These are phyloP conservation scores for Xiphophorus couchianus DNA, from an alignment of 2,113 vertebrate genomes.

Conservation along the genomic window DNA sequence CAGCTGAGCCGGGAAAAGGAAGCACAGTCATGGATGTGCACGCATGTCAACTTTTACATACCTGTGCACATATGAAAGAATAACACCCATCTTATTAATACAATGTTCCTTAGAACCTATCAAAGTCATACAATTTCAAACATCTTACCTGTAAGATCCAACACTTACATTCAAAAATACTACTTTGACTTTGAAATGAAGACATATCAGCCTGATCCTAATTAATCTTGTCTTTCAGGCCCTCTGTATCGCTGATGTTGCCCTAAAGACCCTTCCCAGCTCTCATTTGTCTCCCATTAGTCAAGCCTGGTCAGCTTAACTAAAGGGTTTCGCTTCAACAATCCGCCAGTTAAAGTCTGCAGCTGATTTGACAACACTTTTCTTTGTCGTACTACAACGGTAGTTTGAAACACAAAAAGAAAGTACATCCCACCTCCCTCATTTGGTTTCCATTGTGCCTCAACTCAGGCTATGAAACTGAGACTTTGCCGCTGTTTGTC, in stretches of 20 bases:
- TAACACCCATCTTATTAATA: no score
- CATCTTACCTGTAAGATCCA: not conserved
- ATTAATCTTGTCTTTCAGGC: not conserved
- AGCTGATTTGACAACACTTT: slow-evolving; percentile 34
- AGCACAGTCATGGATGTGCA: slow-evolving; percentile 11
- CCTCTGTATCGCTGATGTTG: not conserved
- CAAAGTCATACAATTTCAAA: not conserved
- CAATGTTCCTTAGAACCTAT: not conserved
- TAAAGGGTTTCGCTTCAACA: slow-evolving; percentile 42
- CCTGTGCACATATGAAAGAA: not conserved
- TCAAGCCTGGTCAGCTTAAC: slow-evolving; percentile 47
- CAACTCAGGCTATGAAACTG: not conserved
- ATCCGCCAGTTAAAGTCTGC: slow-evolving; percentile 36
- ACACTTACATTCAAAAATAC: no score
- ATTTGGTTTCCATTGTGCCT: slow-evolving; percentile 15
- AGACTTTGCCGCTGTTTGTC: not conserved
- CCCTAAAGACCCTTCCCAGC: slow-evolving; percentile 21
- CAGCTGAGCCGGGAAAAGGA: slow-evolving; percentile 13
- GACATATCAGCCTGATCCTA: not conserved
- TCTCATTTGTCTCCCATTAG: slow-evolving; percentile 59
- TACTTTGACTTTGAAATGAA: not conserved
- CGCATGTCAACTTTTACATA: not conserved
- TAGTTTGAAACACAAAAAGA: not conserved
- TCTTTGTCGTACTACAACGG: slow-evolving; percentile 26
- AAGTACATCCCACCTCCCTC: not conserved